Conservation (phyloP, 2,888 invertebrate genomes). For the Lasioglossum zephyrum region DNA sequence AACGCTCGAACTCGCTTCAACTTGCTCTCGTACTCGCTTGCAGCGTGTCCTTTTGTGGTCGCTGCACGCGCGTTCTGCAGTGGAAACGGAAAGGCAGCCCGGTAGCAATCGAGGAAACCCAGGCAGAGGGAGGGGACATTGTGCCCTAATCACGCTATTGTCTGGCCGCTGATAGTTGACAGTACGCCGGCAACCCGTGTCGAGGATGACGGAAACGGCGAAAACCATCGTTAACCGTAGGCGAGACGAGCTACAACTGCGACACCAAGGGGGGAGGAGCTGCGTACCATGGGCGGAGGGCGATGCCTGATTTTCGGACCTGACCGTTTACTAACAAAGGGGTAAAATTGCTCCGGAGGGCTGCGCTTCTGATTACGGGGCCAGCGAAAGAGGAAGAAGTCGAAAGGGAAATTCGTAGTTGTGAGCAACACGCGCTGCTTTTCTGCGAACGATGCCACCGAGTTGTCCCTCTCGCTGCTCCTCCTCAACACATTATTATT, state of each 20-base stretch:
- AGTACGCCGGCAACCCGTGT: conserved; percentile 55
- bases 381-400: not conserved
- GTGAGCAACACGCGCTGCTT: not conserved
- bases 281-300: not conserved
- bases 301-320: conserved; percentile 57
- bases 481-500: not conserved
- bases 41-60: conserved; percentile 41
- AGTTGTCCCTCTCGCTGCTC: not conserved
- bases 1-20: not conserved
- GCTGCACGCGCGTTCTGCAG: conserved; percentile 19
- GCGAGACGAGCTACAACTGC: not conserved
- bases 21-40: not conserved
- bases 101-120: conserved; percentile 58
- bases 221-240: conserved; percentile 50
- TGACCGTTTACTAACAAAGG: conserved; percentile 63
- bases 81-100: conserved; percentile 37
- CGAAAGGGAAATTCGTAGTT: conserved; percentile 16
- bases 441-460: conserved; percentile 10
- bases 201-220: conserved; percentile 53
- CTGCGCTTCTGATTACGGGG: conserved; percentile 58
- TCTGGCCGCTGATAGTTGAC: conserved; percentile 72
- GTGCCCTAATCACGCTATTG: conserved; percentile 80
- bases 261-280: too few relatives aligned
- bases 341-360: conserved; percentile 62
- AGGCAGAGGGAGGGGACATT: conserved; percentile 60